Base-by-base conservation (phyloP, 2,113 vertebrate genomes). In the Gracilinanus agilis region DNA sequence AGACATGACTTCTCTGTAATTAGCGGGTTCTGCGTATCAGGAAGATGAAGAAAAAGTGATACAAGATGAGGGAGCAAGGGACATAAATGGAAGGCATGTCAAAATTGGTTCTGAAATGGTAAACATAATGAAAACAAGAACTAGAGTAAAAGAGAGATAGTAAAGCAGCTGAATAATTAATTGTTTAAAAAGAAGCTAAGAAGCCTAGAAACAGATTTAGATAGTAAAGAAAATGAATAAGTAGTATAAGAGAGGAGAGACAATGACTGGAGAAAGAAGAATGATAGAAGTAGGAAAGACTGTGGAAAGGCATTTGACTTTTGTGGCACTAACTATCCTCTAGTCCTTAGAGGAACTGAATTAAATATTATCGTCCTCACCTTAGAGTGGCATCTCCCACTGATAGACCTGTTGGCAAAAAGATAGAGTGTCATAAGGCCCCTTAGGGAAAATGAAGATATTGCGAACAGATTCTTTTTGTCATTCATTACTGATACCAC, bases 321-420 rank as follows among this genome's bases (percentile, higher is more conserved):
- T 53, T 91, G 7, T 5, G 16, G 24, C 44, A 92, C n/a, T 90
- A 90, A 7, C 61, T 29, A 27, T 34, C 2, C 24, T 21, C 27
- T 75, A 53, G 10, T 40, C 54, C 34, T 88, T n/a, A 19, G 34
- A 3, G 55, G 0, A 88, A 40, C 53, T 53, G 88, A 92, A 53
- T 34, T 44, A 1, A 44, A n/a, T 11, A 40, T 23, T 5, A 11
- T 56, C 23, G 10, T 29, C 92, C 97, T 97, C 96, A 98, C 97
- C 97, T 97, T 90, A 95, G 53, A 2, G 97, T 97, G 24, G 94
- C 49, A 49, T 98, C 97, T 24, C 44, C 95, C 1, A n/a, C 11
- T 6, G 91, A 95, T 93, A 92, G 53, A 95, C 96, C 97, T 98
- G 97, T 95, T 92, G 94, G 96, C 61, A 90, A 94, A 98, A 91